Evolutionary conservation across 1,140 invertebrate species (phyloP).

Genomic region (Holcopasites calliopsidis): DNA sequence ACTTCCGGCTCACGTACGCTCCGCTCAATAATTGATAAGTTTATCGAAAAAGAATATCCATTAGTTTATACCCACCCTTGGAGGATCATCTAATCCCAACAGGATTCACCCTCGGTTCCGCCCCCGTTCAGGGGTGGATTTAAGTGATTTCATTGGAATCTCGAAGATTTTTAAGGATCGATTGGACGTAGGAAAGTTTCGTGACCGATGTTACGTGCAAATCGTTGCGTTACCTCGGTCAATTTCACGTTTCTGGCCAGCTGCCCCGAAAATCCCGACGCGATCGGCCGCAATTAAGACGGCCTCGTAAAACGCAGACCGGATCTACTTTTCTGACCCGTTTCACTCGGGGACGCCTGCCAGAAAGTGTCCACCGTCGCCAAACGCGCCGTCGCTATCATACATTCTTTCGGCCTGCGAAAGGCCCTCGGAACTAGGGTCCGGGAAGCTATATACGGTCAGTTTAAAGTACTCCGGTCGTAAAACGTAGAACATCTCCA

Average conservation of each 20-base stretch:
- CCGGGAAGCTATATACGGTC: too few relatives aligned
- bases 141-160: background rate
- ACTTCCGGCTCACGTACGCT: conserved; percentile 28
- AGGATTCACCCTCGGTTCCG: background rate
- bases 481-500: conserved; percentile 57
- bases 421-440: too few relatives aligned
- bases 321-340: too few relatives aligned
- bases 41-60: conserved; percentile 26
- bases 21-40: conserved; percentile 44
- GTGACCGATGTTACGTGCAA: too few relatives aligned
- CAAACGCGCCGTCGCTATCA: too few relatives aligned
- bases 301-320: too few relatives aligned
- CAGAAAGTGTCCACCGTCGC: background rate
- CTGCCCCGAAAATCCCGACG: background rate
- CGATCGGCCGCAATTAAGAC: background rate
- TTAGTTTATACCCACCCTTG: too few relatives aligned
- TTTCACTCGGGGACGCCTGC: too few relatives aligned
- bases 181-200: too few relatives aligned
- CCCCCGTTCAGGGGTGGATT: background rate
- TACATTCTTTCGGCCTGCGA: too few relatives aligned
- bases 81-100: too few relatives aligned
- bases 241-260: background rate
- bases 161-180: background rate
- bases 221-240: background rate
- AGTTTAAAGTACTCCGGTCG: conserved; percentile 52